phyloP scores from a whole-genome alignment of 2,888 invertebrate genomes.

The Drosophila paracracens region DNA sequence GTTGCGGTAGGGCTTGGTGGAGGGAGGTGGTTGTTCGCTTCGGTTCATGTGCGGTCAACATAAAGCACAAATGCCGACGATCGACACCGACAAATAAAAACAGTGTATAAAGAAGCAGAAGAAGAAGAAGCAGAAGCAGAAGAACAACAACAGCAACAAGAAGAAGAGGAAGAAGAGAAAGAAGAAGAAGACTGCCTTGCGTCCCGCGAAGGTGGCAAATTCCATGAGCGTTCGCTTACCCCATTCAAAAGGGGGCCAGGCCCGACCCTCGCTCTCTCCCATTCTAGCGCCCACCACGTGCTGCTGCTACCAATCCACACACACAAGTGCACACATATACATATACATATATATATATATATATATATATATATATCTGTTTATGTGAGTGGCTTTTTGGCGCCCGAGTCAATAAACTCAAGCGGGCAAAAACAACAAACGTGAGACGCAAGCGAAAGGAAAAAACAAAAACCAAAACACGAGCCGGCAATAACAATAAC shows the following conservation, averaged over 20 bases:
- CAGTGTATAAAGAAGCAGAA: neutral
- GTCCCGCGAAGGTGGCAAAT: slow-evolving; percentile 51
- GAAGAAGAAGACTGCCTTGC: neutral
- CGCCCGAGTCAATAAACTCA: slow-evolving; percentile 65
- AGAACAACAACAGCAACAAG: neutral
- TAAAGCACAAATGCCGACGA: slow-evolving; percentile 37
- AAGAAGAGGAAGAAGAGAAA: neutral
- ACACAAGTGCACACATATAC: neutral
- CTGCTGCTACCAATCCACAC: slow-evolving; percentile 26
- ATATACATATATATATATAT: neutral
- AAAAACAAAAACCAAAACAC: slow-evolving; percentile 49
- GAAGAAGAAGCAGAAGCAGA: neutral
- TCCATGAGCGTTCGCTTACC: slow-evolving; percentile 50
- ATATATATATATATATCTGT: neutral
- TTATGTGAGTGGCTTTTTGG: slow-evolving; percentile 32
- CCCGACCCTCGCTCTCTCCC: neutral
- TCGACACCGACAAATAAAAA: slow-evolving; percentile 15
- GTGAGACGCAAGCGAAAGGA: slow-evolving; percentile 44
- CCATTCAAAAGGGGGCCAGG: slow-evolving; percentile 42
- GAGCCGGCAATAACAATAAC: slow-evolving; percentile 44
- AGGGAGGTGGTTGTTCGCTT: neutral
- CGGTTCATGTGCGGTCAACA: slow-evolving; percentile 66
- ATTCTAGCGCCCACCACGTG: neutral
- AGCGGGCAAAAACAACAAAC: slow-evolving; percentile 14
- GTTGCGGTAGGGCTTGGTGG: neutral